Evolutionary conservation across 2,113 vertebrate genomes (phyloP).

Genomic region (Murina feae): DNA sequence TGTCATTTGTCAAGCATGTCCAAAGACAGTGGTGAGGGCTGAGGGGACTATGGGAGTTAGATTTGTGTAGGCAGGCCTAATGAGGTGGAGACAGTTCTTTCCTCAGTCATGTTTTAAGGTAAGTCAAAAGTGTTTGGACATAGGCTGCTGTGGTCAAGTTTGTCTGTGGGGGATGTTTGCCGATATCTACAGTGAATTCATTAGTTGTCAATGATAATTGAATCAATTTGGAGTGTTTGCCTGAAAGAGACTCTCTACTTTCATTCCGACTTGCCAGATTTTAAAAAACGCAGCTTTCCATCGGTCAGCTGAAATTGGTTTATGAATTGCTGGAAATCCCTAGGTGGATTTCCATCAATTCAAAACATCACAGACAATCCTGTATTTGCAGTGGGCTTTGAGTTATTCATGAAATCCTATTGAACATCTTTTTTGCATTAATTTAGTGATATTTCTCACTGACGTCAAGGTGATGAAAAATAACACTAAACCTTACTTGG

Average conservation of each 20-base stretch:
- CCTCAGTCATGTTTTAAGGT: background rate
- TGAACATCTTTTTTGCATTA: conserved; percentile 71
- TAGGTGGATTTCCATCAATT: conserved; percentile 55
- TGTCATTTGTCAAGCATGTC: background rate
- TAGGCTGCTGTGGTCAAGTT: background rate
- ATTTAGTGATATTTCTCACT: conserved; percentile 77
- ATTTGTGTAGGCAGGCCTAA: background rate
- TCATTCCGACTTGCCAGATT: conserved; percentile 35
- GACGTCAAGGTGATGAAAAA: conserved; percentile 76
- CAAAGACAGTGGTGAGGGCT: conserved; percentile 5
- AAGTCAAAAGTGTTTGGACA: conserved; percentile 11
- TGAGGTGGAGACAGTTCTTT: conserved; percentile 38
- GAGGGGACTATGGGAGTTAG: background rate
- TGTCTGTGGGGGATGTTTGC: conserved; percentile 3
- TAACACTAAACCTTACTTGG: conserved; percentile 70
- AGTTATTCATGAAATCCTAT: conserved; percentile 70
- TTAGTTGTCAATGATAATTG: conserved; percentile 61
- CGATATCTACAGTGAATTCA: conserved; percentile 13
- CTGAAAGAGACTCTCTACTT: conserved; percentile 2
- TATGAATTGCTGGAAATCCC: conserved; percentile 66
- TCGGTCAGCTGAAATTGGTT: conserved; percentile 56
- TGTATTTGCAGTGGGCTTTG: conserved; percentile 58
- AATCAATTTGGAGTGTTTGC: conserved; percentile 45
- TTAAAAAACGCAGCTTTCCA: background rate
- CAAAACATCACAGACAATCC: conserved; percentile 55